Percentiles rank a stretch among this genome's conserved stretches.
These are phyloP conservation scores for Smittia sp. DNA, from an alignment of 2,888 invertebrate species.

Conservation along the genomic window DNA sequence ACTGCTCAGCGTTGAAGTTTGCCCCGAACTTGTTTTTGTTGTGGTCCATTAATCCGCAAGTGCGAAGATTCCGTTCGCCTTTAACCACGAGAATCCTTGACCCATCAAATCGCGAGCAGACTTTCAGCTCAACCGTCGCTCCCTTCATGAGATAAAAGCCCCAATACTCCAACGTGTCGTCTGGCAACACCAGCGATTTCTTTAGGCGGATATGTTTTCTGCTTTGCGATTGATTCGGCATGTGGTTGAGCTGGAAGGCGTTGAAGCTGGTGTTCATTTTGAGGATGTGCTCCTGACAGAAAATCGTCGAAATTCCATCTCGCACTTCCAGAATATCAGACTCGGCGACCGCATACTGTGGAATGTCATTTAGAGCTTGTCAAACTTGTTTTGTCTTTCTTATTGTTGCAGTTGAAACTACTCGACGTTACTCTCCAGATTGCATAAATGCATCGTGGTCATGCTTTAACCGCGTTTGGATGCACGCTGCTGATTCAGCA, in stretches of 20 bases:
- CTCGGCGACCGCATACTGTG: conserved; percentile 70
- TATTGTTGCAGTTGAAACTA: no score
- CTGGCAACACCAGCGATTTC: conserved; percentile 78
- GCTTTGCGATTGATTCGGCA: conserved; percentile 66
- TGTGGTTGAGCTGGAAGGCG: conserved; percentile 70
- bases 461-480: no score
- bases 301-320: conserved; percentile 75
- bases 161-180: conserved; percentile 86
- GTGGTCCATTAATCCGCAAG: conserved; percentile 73
- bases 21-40: conserved; percentile 63
- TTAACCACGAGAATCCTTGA: conserved; percentile 77
- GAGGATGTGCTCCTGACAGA: conserved; percentile 75
- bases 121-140: conserved; percentile 71
- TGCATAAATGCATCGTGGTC: no score
- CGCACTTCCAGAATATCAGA: conserved; percentile 81
- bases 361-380: no score
- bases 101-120: conserved; percentile 76
- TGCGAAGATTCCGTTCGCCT: conserved; percentile 72
- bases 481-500: no score
- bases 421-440: no score
- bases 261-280: conserved; percentile 71
- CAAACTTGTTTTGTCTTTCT: no score
- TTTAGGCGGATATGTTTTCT: conserved; percentile 73
- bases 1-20: conserved; percentile 52
- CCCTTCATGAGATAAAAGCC: conserved; percentile 79